phyloP scores from a whole-genome alignment of 2,113 vertebrate genomes.

The Notarius quadriscutis region DNA sequence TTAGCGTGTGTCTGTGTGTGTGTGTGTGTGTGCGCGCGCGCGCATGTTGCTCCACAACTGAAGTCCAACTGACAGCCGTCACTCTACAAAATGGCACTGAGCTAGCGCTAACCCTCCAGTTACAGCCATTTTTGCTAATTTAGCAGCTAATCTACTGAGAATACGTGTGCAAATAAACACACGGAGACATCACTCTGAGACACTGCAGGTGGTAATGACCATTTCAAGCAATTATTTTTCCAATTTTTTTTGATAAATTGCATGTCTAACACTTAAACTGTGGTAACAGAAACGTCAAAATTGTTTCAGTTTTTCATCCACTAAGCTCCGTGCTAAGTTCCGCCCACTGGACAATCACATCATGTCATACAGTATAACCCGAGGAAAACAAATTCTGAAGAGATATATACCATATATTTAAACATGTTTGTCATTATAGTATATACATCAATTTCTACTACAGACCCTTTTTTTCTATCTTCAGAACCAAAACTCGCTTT shows the following conservation, averaged over 20 bases:
- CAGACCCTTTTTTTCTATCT: not conserved
- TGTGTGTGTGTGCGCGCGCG: conserved; percentile 16
- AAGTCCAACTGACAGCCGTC: conserved; percentile 57
- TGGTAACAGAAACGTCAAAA: not conserved
- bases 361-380: not conserved
- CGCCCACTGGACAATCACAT: not conserved
- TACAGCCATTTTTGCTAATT: not conserved
- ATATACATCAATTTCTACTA: not conserved
- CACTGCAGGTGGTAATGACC: not conserved
- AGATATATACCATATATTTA: too few species aligned
- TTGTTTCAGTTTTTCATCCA: not conserved
- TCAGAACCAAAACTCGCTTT: not conserved
- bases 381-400: too few species aligned
- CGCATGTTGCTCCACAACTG: conserved; percentile 57
- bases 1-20: not conserved
- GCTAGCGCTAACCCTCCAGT: conserved; percentile 38
- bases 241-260: not conserved
- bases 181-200: not conserved
- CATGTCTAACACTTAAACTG: not conserved
- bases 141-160: not conserved
- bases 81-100: conserved; percentile 63
- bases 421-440: too few species aligned
- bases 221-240: not conserved
- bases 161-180: not conserved
- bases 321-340: not conserved